Evolutionary conservation across 2,797 vertebrate species (phyloP).

Genomic region (Phrynocephalus vlangalii): DNA sequence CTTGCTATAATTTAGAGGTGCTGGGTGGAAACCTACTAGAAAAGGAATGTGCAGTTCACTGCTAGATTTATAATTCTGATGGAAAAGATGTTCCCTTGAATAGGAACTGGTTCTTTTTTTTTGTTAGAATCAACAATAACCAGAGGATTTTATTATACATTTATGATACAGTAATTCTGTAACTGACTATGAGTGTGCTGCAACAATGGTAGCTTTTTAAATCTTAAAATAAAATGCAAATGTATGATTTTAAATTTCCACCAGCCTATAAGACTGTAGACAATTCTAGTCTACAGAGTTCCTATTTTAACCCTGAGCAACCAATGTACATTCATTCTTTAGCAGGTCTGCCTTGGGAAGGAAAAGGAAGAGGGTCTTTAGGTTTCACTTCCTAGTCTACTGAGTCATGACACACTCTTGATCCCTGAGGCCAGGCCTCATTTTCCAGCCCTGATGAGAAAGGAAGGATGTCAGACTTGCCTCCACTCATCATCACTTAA

Average conservation of each 20-base stretch:
- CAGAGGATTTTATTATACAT: not conserved
- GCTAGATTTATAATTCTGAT: no score
- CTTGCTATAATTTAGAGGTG: no score
- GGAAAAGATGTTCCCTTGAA: no score
- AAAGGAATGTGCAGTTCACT: no score
- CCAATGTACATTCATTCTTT: not conserved
- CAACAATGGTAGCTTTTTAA: not conserved
- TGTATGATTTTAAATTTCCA: not conserved
- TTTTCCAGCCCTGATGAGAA: constrained; percentile 35
- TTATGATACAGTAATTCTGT: not conserved
- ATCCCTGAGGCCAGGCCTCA: constrained; percentile 15
- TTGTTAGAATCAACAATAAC: no score
- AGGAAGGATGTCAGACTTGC: no score
- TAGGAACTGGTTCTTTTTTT: no score
- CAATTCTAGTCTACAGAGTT: constrained; percentile 14
- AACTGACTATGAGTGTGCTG: not conserved
- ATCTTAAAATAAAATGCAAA: constrained; percentile 2
- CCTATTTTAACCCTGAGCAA: constrained; percentile 47
- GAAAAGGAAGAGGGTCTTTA: constrained; percentile 15
- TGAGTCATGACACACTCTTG: constrained; percentile 1
- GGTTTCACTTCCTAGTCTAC: constrained; percentile 48
- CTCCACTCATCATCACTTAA: constrained; percentile 4
- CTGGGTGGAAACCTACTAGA: no score
- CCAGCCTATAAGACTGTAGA: not conserved
- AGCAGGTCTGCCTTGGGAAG: constrained; percentile 13